Percentiles rank a stretch among this genome's conserved stretches.
These are phyloP conservation scores for Yponomeuta evonymella DNA, from an alignment of 2,888 invertebrate species.

Conservation along the genomic window DNA sequence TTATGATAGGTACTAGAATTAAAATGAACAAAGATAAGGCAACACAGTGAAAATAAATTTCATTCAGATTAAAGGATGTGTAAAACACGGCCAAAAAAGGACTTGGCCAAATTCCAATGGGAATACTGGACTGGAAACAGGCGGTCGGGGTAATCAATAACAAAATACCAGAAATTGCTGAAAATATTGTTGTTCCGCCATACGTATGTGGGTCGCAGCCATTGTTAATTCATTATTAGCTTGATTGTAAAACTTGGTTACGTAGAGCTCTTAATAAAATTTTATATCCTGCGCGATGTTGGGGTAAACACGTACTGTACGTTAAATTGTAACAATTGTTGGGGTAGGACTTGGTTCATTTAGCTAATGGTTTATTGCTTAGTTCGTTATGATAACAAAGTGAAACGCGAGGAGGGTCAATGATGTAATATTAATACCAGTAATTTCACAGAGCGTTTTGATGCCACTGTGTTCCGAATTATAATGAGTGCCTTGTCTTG, in stretches of 20 bases:
- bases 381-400: neutral
- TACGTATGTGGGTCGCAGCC: neutral
- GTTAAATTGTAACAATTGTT: neutral
- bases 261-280: neutral
- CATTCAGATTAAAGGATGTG: conserved; percentile 24
- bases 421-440: neutral
- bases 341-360: neutral
- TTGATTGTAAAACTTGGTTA: neutral
- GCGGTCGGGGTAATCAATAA: conserved; percentile 26
- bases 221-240: neutral
- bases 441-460: neutral
- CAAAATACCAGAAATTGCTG: conserved; percentile 22
- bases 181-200: neutral
- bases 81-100: conserved; percentile 29
- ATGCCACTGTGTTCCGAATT: neutral
- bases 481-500: neutral
- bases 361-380: neutral
- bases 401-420: neutral
- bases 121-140: conserved; percentile 27
- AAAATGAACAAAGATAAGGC: neutral
- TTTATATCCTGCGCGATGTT: neutral
- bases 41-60: conserved; percentile 3
- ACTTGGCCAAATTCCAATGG: conserved; percentile 33
- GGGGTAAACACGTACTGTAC: neutral
- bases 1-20: neutral